Conservation (phyloP, 2,113 vertebrate species). For the Telmatochromis sp. region DNA sequence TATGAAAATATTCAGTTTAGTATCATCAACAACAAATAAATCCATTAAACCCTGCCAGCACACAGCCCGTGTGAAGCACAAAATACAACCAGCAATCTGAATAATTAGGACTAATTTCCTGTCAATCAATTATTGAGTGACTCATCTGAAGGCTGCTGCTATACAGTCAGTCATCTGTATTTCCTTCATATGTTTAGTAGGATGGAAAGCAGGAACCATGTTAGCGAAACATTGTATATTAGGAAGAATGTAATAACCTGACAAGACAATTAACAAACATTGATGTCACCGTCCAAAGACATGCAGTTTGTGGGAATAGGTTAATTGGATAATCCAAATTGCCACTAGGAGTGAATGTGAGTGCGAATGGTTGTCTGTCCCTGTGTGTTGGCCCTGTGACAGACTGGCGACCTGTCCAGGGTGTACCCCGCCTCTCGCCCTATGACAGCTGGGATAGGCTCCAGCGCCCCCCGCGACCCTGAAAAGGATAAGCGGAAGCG, state of each 20-base stretch:
- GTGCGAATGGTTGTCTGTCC: too few relatives aligned
- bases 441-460: too few relatives aligned
- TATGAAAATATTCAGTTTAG: not conserved
- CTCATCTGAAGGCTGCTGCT: not conserved
- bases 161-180: not conserved
- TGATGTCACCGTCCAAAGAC: not conserved
- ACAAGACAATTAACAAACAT: not conserved
- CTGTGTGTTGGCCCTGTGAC: too few relatives aligned
- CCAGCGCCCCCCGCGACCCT: too few relatives aligned
- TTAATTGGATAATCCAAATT: too few relatives aligned
- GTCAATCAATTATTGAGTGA: not conserved
- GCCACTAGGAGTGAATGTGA: too few relatives aligned
- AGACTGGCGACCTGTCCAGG: too few relatives aligned
- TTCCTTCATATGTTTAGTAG: not conserved
- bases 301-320: too few relatives aligned
- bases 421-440: too few relatives aligned
- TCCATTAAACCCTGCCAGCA: not conserved
- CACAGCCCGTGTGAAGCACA: not conserved
- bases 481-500: too few relatives aligned
- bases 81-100: not conserved
- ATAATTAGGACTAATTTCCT: not conserved
- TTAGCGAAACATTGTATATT: not conserved
- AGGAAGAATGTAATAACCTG: not conserved
- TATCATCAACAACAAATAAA: not conserved
- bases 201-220: not conserved